Evolutionary conservation across 2,888 invertebrate species (phyloP).

Genomic region (Parelbella ahira): DNA sequence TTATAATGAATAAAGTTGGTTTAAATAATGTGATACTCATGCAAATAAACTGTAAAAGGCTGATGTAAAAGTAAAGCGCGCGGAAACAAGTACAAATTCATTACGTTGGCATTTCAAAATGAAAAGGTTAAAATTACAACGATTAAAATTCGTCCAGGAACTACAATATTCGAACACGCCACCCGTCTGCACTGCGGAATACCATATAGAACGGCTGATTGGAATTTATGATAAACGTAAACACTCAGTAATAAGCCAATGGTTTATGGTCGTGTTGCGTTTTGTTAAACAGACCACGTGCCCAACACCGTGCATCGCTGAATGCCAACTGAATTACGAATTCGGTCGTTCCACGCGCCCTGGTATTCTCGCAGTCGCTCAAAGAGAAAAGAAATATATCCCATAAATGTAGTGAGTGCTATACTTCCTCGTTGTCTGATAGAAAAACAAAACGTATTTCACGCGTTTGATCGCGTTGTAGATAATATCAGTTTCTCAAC

Average conservation of each 20-base stretch:
- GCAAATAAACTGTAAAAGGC: no score
- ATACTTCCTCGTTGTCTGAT: conserved; percentile 21
- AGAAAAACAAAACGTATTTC: conserved; percentile 24
- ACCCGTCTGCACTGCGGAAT: conserved; percentile 1
- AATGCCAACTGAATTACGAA: conserved; percentile 42
- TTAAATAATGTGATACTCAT: no score
- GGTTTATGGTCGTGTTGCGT: conserved; percentile 14
- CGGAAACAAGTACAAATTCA: no score
- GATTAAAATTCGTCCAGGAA: neutral
- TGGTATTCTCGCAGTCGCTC: conserved; percentile 56
- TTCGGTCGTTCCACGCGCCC: conserved; percentile 33
- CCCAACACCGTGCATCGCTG: conserved; percentile 37
- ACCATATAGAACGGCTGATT: conserved; percentile 6
- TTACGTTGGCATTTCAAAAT: no score
- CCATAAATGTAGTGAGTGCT: conserved; percentile 18
- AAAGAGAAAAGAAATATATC: conserved; percentile 30
- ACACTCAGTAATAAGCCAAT: conserved; percentile 12
- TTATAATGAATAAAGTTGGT: no score
- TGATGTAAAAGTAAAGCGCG: no score
- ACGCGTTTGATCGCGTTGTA: conserved; percentile 14
- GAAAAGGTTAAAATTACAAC: no score
- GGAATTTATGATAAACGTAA: conserved; percentile 22
- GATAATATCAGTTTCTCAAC: conserved; percentile 20
- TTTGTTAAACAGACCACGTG: conserved; percentile 62
- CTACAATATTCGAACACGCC: no score